phyloP scores from a whole-genome alignment of 2,113 vertebrate species.

The Eidolon helvum region DNA sequence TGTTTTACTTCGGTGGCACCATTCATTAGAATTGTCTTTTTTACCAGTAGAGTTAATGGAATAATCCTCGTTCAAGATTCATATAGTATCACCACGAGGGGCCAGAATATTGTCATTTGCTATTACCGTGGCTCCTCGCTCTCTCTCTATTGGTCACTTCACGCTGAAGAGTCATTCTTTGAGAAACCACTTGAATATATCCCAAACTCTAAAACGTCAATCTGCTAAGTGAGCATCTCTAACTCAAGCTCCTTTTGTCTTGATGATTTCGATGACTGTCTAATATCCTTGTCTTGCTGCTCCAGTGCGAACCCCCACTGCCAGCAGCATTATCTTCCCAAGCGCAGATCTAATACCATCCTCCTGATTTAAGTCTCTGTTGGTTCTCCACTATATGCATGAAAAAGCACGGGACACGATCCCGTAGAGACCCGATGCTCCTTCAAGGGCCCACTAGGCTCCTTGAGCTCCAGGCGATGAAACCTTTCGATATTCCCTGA shows the following conservation, averaged over 20 bases:
- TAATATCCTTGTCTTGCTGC: not conserved
- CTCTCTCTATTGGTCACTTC: not conserved
- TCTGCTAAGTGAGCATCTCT: not conserved
- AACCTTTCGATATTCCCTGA: not conserved
- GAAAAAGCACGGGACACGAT: rapidly evolving
- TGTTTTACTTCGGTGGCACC: conserved; percentile 23
- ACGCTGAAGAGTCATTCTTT: not conserved
- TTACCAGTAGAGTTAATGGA: conserved; percentile 26
- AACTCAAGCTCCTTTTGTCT: not conserved
- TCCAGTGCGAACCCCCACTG: not conserved
- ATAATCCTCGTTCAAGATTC: not conserved
- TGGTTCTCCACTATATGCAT: rapidly evolving
- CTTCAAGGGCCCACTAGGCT: not conserved
- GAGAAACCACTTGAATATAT: not conserved
- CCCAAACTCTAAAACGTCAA: not conserved
- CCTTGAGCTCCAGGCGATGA: not conserved
- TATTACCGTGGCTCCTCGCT: not conserved
- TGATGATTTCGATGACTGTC: not conserved
- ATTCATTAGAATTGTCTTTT: conserved; percentile 50
- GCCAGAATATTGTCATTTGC: not conserved
- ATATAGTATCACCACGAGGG: not conserved
- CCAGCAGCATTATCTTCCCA: not conserved
- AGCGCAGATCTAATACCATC: too few relatives aligned
- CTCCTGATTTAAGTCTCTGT: not conserved
- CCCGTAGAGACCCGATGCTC: not conserved